Percentiles rank a stretch among this genome's conserved stretches.
phyloP scores from a whole-genome alignment of 2,797 vertebrate genomes.

The Channa striata region DNA sequence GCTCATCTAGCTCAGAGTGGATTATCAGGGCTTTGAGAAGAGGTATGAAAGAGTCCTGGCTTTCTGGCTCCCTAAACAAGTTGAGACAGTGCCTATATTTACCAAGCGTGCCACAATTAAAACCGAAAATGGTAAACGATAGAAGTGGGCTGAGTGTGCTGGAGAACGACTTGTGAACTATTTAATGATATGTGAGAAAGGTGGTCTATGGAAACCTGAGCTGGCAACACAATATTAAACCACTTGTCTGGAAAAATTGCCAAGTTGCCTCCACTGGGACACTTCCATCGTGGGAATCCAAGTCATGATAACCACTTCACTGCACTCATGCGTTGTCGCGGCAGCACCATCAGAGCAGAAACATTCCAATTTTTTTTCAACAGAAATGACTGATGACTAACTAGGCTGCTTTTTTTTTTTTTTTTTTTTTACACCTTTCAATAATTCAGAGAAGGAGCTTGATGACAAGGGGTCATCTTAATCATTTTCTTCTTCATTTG shows the following conservation, averaged over 20 bases:
- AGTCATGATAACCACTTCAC: slow-evolving; percentile 60
- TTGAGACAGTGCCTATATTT: slow-evolving; percentile 56
- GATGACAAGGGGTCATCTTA: slow-evolving; percentile 30
- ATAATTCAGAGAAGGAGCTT: slow-evolving; percentile 31
- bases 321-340: slow-evolving; percentile 44
- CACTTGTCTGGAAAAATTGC: slow-evolving; percentile 64
- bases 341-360: slow-evolving; percentile 35
- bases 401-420: slow-evolving; percentile 29
- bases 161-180: slow-evolving; percentile 60
- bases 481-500: slow-evolving; percentile 11
- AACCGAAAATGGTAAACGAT: slow-evolving; percentile 33
- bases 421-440: neutral
- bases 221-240: slow-evolving; percentile 55
- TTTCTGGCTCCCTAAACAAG: slow-evolving; percentile 18
- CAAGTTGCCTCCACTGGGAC: slow-evolving; percentile 56
- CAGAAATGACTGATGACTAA: slow-evolving; percentile 63
- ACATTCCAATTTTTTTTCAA: slow-evolving; percentile 62
- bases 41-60: slow-evolving; percentile 45
- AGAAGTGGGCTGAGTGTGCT: slow-evolving; percentile 19
- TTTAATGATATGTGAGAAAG: slow-evolving; percentile 51
- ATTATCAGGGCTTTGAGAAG: slow-evolving; percentile 52
- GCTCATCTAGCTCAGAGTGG: slow-evolving; percentile 50
- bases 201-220: slow-evolving; percentile 41
- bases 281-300: slow-evolving; percentile 57
- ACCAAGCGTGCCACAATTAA: slow-evolving; percentile 39